Conservation (phyloP, 2,113 vertebrate species). For the Alligator sinensis region DNA sequence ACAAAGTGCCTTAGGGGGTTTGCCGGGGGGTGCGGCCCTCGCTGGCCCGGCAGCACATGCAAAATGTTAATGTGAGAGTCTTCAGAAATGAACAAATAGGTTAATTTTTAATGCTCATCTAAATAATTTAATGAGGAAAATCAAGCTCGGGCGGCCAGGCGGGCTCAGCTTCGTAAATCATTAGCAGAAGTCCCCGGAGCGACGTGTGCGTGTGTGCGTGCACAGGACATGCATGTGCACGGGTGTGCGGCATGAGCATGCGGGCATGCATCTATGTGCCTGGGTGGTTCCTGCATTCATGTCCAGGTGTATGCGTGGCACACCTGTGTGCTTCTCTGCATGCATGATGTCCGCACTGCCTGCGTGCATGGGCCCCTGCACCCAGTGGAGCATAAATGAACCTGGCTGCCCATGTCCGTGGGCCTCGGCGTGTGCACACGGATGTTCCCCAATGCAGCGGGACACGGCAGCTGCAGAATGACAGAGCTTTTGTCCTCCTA, state of each 20-base stretch:
- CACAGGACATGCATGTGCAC: not conserved
- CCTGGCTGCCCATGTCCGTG: accelerated
- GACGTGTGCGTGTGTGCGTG: not conserved
- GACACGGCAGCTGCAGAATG: not conserved
- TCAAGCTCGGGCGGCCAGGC: not conserved
- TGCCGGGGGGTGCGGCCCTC: accelerated
- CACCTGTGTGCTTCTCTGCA: not conserved
- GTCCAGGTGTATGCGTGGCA: not conserved
- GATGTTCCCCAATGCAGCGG: not conserved
- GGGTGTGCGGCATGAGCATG: not conserved
- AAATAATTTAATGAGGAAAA: slow-evolving; percentile 33
- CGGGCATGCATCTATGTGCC: not conserved
- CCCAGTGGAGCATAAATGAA: not conserved
- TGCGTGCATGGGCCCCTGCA: not conserved
- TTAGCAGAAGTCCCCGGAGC: not conserved
- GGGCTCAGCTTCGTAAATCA: not conserved
- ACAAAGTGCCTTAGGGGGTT: not conserved
- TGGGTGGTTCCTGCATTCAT: not conserved
- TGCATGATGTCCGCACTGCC: not conserved
- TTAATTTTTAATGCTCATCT: slow-evolving; percentile 17
- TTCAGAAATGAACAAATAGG: slow-evolving; percentile 4
- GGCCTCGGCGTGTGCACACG: not conserved
- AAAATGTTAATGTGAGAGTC: not conserved
- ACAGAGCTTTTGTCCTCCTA: not conserved
- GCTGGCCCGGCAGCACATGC: not conserved